A percentile compares a stretch with the other conserved stretches of the same genome.
Evolutionary conservation across 2,113 vertebrate species (phyloP).

Genomic region (Eonycteris spelaea): DNA sequence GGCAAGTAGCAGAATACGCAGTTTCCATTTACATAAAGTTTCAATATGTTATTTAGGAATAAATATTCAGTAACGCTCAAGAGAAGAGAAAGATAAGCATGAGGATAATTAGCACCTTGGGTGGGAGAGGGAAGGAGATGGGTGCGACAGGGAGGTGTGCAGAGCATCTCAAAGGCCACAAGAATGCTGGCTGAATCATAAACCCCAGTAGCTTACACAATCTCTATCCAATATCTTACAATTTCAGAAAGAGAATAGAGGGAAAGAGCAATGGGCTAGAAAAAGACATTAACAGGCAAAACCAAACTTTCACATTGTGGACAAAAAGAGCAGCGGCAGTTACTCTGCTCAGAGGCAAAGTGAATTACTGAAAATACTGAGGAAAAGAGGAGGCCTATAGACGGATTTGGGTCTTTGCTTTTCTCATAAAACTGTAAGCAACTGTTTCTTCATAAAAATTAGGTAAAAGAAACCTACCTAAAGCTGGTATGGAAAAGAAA

Average conservation of each 20-base stretch:
- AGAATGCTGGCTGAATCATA: not conserved
- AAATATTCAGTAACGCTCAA: slow-evolving; percentile 21
- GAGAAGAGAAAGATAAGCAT: not conserved
- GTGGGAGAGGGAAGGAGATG: not conserved
- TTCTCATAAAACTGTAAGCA: not conserved
- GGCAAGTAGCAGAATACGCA: not conserved
- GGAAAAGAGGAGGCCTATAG: not conserved
- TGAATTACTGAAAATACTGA: not conserved
- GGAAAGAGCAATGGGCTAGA: not conserved
- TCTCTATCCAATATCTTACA: not conserved
- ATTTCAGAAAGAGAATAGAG: not conserved
- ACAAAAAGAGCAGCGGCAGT: not conserved
- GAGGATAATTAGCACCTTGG: not conserved
- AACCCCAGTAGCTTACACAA: not conserved
- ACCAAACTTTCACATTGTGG: not conserved
- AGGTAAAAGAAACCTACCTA: not conserved
- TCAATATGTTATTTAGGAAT: not conserved
- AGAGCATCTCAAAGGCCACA: not conserved
- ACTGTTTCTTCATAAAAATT: not conserved
- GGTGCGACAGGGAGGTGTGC: not conserved
- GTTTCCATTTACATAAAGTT: slow-evolving; percentile 5
- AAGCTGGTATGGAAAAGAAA: not conserved
- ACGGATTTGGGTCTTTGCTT: not conserved
- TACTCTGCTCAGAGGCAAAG: not conserved
- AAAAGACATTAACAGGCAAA: not conserved